Base-by-base conservation (phyloP, 1,140 invertebrate genomes). In the Coelopa frigida region DNA sequence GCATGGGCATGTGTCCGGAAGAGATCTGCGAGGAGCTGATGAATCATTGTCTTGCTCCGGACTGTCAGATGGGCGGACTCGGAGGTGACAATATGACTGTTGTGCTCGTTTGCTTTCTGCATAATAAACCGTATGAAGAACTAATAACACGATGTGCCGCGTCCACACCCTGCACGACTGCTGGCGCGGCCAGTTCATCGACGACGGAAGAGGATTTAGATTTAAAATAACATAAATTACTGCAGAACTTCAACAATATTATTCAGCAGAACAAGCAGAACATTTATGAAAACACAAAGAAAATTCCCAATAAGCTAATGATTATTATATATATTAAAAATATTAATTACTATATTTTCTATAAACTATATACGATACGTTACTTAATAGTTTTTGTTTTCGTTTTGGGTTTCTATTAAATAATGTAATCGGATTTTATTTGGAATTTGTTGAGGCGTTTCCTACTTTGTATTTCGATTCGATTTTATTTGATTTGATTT, bases 11-110 rank as follows among this genome's bases (percentile, higher is more conserved):
- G 75, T 84, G 94, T 67, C 94, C 94, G 17, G 90, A 96, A 70
- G 82, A 84, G 41, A 93, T 99, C 37, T 99, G 96, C 72, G 95
- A 99, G 72, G 87, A 94, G 50, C 72, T 99, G 36, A 89, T 99
- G 82, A 89, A 83, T 47, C 76, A 82, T 36, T 98, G 96, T 71
- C 75, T 99, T 32, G 92, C 94, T 4, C 94, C 95, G 1, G 94
- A 98, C 72, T 92, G 88, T 63, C 84, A 91, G 57, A 94, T 96
- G 81, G 94, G 92, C 24, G 94, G 92, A 3, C 75, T 95, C 29
- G 96, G 96, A 39, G 98, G 94, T 72, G 96, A 99, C 70, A 98
- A 99, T 73, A 99, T 99, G 96, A 94, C 89, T 32, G 87, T 89
- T 1, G 78, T 93, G n/a, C 67, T 93, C 5, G 80, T 91, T 39